Evolutionary conservation across 2,797 vertebrate genomes (phyloP).

Genomic region (Diceros bicornis): DNA sequence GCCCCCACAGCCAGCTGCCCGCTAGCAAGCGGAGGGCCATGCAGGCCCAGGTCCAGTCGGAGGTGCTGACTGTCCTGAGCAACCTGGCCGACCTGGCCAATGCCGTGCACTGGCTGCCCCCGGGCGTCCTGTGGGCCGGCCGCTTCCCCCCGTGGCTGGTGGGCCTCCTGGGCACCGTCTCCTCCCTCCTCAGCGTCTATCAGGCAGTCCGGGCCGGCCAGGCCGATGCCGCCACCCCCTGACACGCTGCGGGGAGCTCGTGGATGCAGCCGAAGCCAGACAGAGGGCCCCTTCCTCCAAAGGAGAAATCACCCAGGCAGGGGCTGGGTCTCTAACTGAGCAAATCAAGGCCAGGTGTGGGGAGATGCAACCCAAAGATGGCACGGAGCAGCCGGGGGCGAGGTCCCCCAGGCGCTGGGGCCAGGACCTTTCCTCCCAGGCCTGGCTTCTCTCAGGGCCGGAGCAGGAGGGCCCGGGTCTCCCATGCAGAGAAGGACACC

Average conservation of each 20-base stretch:
- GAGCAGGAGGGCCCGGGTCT: no score
- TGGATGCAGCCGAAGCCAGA: neutral
- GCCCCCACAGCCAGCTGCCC: constrained; percentile 76
- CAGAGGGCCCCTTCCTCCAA: fast-evolving
- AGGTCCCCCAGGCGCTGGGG: neutral
- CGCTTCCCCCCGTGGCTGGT: constrained; percentile 95
- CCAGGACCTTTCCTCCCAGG: neutral
- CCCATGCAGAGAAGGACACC: neutral
- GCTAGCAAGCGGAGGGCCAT: constrained; percentile 76
- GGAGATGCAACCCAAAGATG: neutral
- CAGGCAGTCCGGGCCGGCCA: constrained; percentile 86
- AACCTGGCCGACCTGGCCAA: constrained; percentile 94
- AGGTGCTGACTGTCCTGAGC: constrained; percentile 91
- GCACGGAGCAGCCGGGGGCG: neutral
- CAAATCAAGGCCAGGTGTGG: neutral
- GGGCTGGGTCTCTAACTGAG: neutral
- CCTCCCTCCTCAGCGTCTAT: constrained; percentile 94
- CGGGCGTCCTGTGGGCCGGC: constrained; percentile 95
- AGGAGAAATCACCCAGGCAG: fast-evolving
- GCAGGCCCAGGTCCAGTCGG: constrained; percentile 88
- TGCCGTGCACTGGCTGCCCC: constrained; percentile 97
- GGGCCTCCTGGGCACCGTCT: constrained; percentile 95
- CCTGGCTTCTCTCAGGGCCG: neutral
- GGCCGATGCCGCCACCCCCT: neutral
- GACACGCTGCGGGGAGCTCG: fast-evolving